phyloP scores from a whole-genome alignment of 2,797 vertebrate genomes.

The Acipenser transmontanus region DNA sequence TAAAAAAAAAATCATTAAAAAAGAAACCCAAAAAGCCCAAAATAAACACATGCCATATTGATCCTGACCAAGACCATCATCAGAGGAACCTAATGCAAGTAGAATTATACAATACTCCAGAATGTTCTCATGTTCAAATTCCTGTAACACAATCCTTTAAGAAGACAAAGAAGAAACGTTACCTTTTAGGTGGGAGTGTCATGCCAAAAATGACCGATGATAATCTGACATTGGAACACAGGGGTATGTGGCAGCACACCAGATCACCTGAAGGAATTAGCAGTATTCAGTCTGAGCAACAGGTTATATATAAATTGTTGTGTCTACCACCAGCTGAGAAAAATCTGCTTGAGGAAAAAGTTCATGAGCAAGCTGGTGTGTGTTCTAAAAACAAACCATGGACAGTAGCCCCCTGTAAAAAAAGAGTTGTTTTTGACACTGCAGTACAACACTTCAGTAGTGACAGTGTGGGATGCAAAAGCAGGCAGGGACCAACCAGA shows the following conservation, averaged over 20 bases:
- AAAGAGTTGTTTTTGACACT: slow-evolving; percentile 49
- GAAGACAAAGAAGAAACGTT: not conserved
- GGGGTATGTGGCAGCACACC: not conserved
- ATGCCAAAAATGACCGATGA: not conserved
- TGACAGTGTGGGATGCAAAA: not conserved
- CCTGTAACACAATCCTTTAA: not conserved
- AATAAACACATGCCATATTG: slow-evolving; percentile 16
- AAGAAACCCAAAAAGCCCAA: slow-evolving; percentile 7
- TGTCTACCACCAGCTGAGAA: not conserved
- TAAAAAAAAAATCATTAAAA: not conserved
- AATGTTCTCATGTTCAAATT: not conserved
- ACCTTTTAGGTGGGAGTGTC: not conserved
- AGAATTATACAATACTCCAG: slow-evolving; percentile 20
- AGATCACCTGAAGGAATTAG: not conserved
- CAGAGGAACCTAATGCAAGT: slow-evolving; percentile 29
- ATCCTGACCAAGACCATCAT: not conserved
- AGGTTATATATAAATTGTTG: not conserved
- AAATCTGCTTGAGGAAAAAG: not conserved
- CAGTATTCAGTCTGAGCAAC: not conserved
- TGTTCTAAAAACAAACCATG: slow-evolving; percentile 22
- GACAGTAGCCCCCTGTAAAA: slow-evolving; percentile 30
- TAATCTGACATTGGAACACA: not conserved
- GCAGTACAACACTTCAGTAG: slow-evolving; percentile 9
- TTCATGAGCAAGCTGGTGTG: not conserved
- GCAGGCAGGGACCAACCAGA: not conserved